These are phyloP conservation scores for Caenorhabditis virilis DNA, from an alignment of 2,888 invertebrate genomes.

Conservation along the genomic window DNA sequence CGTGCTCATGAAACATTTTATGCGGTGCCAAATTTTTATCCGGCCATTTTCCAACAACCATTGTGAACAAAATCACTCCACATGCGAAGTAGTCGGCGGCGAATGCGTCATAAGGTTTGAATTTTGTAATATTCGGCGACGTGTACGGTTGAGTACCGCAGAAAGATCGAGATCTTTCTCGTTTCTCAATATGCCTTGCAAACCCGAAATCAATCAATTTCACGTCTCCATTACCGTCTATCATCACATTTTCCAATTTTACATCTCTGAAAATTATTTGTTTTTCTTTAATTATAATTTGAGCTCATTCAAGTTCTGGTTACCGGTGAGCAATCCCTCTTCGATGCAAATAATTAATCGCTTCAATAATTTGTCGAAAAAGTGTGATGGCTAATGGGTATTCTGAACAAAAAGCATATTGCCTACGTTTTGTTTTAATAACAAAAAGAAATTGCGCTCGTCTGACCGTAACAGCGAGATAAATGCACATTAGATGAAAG, in stretches of 20 bases:
- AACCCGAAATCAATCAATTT: constrained; percentile 61
- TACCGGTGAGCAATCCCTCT: constrained; percentile 36
- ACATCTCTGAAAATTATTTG: constrained; percentile 31
- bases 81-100: constrained; percentile 54
- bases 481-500: too few relatives aligned
- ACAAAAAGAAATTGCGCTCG: too few relatives aligned
- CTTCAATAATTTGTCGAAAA: constrained; percentile 61
- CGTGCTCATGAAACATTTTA: constrained; percentile 21
- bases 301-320: too few relatives aligned
- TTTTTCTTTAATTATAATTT: too few relatives aligned
- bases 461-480: too few relatives aligned
- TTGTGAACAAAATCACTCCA: constrained; percentile 58
- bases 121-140: constrained; percentile 38
- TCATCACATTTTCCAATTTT: constrained; percentile 55
- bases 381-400: constrained; percentile 46
- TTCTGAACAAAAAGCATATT: too few relatives aligned
- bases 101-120: constrained; percentile 50
- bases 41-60: constrained; percentile 59
- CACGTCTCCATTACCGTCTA: constrained; percentile 57
- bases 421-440: too few relatives aligned
- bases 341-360: constrained; percentile 55
- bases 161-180: constrained; percentile 52
- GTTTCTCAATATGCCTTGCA: constrained; percentile 42
- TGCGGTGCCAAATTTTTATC: constrained; percentile 3
- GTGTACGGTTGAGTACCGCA: constrained; percentile 59